Base-by-base conservation (phyloP, 2,797 vertebrate genomes). In the Calcarius lapponicus region DNA sequence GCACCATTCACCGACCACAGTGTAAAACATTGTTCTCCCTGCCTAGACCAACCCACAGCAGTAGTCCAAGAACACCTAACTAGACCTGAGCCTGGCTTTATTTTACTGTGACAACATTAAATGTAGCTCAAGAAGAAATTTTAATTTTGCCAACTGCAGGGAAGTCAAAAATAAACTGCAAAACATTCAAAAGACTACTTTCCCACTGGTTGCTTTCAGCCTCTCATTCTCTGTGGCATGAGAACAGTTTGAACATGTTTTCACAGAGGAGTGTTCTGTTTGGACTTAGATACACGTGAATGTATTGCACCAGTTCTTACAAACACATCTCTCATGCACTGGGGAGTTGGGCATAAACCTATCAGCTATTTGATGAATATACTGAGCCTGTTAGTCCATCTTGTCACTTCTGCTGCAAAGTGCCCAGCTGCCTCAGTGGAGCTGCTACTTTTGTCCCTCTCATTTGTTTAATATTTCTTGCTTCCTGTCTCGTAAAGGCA, bases 391-490 rank as follows among this genome's bases (percentile, higher is more conserved):
- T 42, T 56, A 85, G 57, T 54, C 34, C 38, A 45, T 66, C 82
- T 36, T 61, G 51, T 32, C 61, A 14, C 34, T 90, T 90, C 50
- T 92, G 36, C 64, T 93, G 53, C 57, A 18, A 74, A 85, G 66
- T 69, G 58, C 36, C 75, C 28, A 34, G 26, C 40, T 79, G 28
- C 43, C 70, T 84, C 58, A 56, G 47, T n/a, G 36, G 74, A 90
- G 31, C 43, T 94, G 80, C 73, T 90, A 29, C 73, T 90, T 95
- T 94, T 86, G 86, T 88, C 62, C 28, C 10, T 80, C 69, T 93
- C 40, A 34, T 79, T 95, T 95, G 88, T 90, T 94, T 94, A 95
- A 94, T 56, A 47, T 82, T 94, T 95, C 73, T 94, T 70, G 74
- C 21, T 94, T 95, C 93, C 94, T 92, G 86, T 58, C 71, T 76